Conservation (phyloP, 2,888 invertebrate species). For the Holacanthella duospinosa region DNA sequence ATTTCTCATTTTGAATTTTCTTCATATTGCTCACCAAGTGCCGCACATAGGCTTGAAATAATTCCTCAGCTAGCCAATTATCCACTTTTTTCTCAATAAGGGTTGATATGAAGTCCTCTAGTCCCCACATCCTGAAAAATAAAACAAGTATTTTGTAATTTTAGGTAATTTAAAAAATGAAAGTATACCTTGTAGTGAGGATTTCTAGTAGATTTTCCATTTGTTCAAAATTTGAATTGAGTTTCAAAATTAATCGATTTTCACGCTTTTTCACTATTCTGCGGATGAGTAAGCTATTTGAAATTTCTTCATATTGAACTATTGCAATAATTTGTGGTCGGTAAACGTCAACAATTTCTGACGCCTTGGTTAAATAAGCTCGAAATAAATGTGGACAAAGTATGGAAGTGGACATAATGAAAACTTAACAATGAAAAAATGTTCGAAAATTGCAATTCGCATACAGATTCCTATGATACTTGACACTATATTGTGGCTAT, state of each 20-base stretch:
- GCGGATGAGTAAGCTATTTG: background rate
- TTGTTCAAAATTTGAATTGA: background rate
- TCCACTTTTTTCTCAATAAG: slow-evolving; percentile 20
- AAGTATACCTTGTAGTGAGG: background rate
- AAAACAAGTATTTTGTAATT: background rate
- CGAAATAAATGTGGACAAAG: background rate
- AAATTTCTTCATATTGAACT: background rate
- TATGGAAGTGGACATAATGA: too few species aligned
- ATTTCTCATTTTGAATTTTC: slow-evolving; percentile 14
- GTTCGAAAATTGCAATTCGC: too few species aligned
- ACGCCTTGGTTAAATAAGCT: background rate
- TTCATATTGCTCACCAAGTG: slow-evolving; percentile 23
- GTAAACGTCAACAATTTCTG: background rate
- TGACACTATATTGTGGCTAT: too few species aligned
- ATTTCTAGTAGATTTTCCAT: background rate
- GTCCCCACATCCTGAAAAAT: slow-evolving; percentile 23
- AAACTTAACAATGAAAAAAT: too few species aligned
- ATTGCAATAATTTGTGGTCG: background rate
- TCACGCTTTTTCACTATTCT: background rate
- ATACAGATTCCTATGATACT: too few species aligned
- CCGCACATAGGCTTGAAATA: slow-evolving; percentile 24
- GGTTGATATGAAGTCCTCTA: slow-evolving; percentile 21
- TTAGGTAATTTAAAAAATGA: background rate
- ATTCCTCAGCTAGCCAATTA: slow-evolving; percentile 20
- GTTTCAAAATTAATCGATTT: background rate